Evolutionary conservation across 1,140 invertebrate species (phyloP).

Genomic region (Zaprionus lachaisei): DNA sequence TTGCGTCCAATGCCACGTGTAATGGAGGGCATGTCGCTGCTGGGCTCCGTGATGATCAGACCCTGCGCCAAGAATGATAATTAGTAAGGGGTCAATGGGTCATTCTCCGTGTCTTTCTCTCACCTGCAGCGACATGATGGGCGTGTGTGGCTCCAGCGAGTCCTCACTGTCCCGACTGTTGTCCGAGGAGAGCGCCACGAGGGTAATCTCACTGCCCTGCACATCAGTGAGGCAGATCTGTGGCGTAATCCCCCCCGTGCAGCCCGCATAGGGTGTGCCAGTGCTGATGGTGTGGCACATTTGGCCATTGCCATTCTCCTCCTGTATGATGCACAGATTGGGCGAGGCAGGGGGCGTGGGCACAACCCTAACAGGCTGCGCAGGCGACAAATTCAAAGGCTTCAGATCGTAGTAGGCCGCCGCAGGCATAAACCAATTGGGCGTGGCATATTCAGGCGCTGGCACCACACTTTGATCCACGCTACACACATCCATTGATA

Average conservation of each 20-base stretch:
- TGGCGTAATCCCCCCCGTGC: constrained; percentile 84
- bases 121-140: constrained; percentile 84
- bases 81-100: not conserved
- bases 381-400: constrained; percentile 87
- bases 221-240: constrained; percentile 97
- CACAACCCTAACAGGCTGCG: constrained; percentile 83
- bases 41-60: constrained; percentile 90
- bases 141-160: constrained; percentile 76
- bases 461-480: constrained; percentile 5
- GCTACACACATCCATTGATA: constrained; percentile 80
- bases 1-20: constrained; percentile 91
- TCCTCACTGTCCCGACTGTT: constrained; percentile 87
- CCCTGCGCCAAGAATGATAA: constrained; percentile 84
- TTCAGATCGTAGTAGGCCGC: constrained; percentile 84
- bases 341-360: constrained; percentile 84
- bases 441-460: constrained; percentile 53
- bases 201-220: constrained; percentile 91
- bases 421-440: constrained; percentile 83
- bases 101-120: not conserved
- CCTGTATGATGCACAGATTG: constrained; percentile 94
- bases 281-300: constrained; percentile 79
- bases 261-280: constrained; percentile 68
- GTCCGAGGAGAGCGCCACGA: constrained; percentile 89
- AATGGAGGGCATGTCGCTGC: constrained; percentile 91
- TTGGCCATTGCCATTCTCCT: constrained; percentile 87